Base-by-base conservation (phyloP, 2,888 invertebrate species). In the Uropetala carovei region DNA sequence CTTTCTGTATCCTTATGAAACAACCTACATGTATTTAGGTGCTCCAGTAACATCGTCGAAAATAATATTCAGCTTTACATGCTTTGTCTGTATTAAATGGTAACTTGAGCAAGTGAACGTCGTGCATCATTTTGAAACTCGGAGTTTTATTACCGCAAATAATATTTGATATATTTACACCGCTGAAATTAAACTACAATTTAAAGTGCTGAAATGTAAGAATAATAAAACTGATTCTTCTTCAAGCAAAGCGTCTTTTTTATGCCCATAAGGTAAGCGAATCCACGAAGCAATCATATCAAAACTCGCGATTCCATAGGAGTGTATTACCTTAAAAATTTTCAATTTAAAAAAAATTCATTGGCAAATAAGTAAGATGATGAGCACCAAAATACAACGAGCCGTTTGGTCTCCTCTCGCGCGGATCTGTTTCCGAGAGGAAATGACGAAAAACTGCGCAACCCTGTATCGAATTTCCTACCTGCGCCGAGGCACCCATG, bases 11-110 rank as follows among this genome's bases (percentile, higher is more conserved):
- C 27, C 22, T 75, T 14, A 27, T 27, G 27, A 27, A 75, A 75
- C 22, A 75, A 75, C 22, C 27, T 75, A 75, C 75, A 75, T 75
- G 27, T 22, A 75, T 75, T 75, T 27, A 75, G 75, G 75, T 75
- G 75, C 75, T 75, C 75, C 10, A 75, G 13, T 75, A 75, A 27
- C 75, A 27, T 75, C 27, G 22, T 22, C 22, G 27, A 22, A 75
- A 75, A 75, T 43, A 13, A 75, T 75, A 75, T 22, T 75, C 43
- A 75, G 75, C n/a, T 22, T 13, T 22, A 75, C 27, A 75, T 75
- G 27, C 13, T 75, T 75, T 27, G 22, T 75, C 43, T 3, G 43
- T 43, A 43, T 43, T 3, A 43, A 43, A 43, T 43, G 43, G 43
- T 43, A 43, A 43, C 1, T 5, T 43, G 43, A 43, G 43, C 43